A percentile compares a stretch with the other conserved stretches of the same genome.
phyloP scores from a whole-genome alignment of 2,797 vertebrate genomes.

The Tapera naevia region DNA sequence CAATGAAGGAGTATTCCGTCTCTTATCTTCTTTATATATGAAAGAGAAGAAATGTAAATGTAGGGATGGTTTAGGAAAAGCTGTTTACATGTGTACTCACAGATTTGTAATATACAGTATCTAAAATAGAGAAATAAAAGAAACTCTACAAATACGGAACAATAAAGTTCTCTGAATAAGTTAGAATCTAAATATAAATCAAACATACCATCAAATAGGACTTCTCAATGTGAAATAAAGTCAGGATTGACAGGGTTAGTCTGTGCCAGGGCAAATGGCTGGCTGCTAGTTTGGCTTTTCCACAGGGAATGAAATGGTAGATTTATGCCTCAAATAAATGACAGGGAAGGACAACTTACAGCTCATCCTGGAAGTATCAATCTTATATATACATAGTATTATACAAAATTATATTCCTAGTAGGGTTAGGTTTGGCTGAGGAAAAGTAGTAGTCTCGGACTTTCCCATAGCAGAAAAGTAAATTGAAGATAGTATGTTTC shows the following conservation, averaged over 20 bases:
- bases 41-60: neutral
- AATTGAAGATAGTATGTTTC: neutral
- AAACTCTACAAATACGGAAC: neutral
- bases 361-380: slow-evolving; percentile 41
- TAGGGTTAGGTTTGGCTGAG: slow-evolving; percentile 53
- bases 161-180: slow-evolving; percentile 24
- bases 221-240: slow-evolving; percentile 31
- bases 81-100: neutral
- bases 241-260: neutral
- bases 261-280: neutral
- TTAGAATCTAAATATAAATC: slow-evolving; percentile 11
- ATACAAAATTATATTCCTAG: slow-evolving; percentile 47
- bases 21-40: neutral
- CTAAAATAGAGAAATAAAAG: neutral
- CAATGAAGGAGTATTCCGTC: neutral
- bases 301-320: slow-evolving; percentile 8
- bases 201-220: neutral
- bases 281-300: slow-evolving; percentile 18
- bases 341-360: slow-evolving; percentile 44
- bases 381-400: slow-evolving; percentile 18
- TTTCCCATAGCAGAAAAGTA: slow-evolving; percentile 17
- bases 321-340: slow-evolving; percentile 36
- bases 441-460: neutral
- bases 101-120: neutral
- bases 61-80: neutral